A percentile compares a stretch with the other conserved stretches of the same genome.
Evolutionary conservation across 2,113 vertebrate species (phyloP).

Genomic region (Canis aureus): DNA sequence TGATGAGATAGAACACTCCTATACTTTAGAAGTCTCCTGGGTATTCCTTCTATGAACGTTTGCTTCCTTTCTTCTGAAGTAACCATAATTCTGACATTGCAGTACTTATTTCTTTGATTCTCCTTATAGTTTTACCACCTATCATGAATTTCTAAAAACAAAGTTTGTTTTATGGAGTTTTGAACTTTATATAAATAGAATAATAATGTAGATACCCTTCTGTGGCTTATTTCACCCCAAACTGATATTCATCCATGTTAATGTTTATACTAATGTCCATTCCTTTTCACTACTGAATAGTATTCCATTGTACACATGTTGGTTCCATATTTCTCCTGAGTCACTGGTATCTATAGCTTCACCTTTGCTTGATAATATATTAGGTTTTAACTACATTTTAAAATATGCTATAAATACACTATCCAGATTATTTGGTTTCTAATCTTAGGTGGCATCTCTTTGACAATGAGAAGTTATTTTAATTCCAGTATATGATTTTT

Average conservation of each 20-base stretch:
- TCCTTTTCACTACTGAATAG: not conserved
- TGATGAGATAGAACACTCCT: not conserved
- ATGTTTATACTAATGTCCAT: not conserved
- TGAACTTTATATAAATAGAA: not conserved
- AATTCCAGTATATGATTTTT: not conserved
- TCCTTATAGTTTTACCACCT: not conserved
- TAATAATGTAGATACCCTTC: not conserved
- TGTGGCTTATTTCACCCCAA: not conserved
- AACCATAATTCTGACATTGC: not conserved
- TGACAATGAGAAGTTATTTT: conserved; percentile 18
- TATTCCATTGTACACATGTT: not conserved
- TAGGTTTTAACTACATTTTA: not conserved
- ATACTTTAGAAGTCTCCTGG: not conserved
- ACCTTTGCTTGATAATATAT: not conserved
- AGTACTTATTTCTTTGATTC: not conserved
- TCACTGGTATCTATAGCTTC: not conserved
- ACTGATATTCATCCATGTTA: not conserved
- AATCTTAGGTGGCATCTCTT: not conserved
- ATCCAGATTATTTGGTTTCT: not conserved
- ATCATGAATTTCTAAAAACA: not conserved
- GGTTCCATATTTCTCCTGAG: not conserved
- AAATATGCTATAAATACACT: not conserved
- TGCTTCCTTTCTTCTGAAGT: not conserved
- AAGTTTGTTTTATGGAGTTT: not conserved
- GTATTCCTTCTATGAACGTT: not conserved